Base-by-base conservation (phyloP, 2,113 vertebrate species). In the Sinocyclocheilus grahami region DNA sequence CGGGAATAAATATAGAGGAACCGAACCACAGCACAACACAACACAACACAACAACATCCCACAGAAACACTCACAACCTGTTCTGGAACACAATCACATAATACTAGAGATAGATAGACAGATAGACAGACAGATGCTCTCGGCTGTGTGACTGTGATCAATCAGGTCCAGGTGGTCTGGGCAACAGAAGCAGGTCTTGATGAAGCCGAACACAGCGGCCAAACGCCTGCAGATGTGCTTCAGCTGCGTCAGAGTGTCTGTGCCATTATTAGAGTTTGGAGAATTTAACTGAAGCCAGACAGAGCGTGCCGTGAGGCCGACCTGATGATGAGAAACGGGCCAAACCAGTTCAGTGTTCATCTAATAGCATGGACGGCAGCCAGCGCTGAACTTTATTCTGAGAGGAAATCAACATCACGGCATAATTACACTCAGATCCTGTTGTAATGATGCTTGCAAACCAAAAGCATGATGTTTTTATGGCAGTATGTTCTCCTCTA, bases 121-220 rank as follows among this genome's bases (percentile, higher is more conserved):
- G 37, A 37, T 1, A 37, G 37, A 37, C 5, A n/a, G 60, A 55
- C 5, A 55, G 58, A 22, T 22, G 58, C 20, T 63, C n/a, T 63
- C 9, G 8, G 1, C 60, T 63, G 37, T 46, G 18, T 60, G 20
- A 22, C 20, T 60, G 55, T 58, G 58, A 60, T 67, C 86, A 76
- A 33, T 24, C 85, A 85, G 82, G 22, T 84, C 67, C 88, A 89
- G 88, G 78, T 89, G 88, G 88, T 77, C 51, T 81, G 60, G 85
- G 78, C 55, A 75, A 60, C 82, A 74, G 79, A 82, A 62, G 7
- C 46, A 14, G n/a, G 3, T 46, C 67, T 58, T 75, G 77, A 71
- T 51, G 74, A 79, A 76, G 14, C 11, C 39, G 42, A 77, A 69
- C 39, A 60, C 42, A 10, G 8, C 8, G 9, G 10, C 46, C 46